Evolutionary conservation across 2,797 vertebrate genomes (phyloP).

Genomic region (Myotis planiceps): DNA sequence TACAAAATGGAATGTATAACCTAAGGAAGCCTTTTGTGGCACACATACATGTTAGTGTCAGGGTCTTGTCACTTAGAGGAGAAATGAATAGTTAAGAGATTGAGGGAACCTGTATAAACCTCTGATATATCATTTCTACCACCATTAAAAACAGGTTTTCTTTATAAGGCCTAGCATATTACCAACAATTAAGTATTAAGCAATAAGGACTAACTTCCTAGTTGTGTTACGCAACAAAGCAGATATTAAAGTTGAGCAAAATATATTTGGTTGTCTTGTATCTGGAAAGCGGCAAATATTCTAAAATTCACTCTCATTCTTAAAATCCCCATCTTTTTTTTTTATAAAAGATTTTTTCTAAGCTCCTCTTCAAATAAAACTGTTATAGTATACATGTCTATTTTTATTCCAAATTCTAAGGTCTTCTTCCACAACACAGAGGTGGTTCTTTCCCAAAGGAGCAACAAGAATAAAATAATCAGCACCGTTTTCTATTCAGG

Average conservation of each 20-base stretch:
- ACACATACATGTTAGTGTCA: constrained; percentile 4
- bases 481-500: constrained; percentile 28
- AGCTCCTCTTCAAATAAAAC: constrained; percentile 52
- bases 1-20: constrained; percentile 4
- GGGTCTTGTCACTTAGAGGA: neutral
- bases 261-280: neutral
- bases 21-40: neutral
- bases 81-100: neutral
- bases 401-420: constrained; percentile 58
- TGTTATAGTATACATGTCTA: neutral
- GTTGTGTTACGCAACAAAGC: constrained; percentile 15
- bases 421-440: constrained; percentile 3
- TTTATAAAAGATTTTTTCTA: constrained; percentile 1
- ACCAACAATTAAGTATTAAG: neutral
- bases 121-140: neutral
- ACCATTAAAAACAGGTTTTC: neutral
- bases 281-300: neutral
- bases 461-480: constrained; percentile 43
- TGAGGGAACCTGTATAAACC: neutral
- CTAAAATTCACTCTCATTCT: constrained; percentile 29
- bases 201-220: constrained; percentile 12
- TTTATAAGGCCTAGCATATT: neutral
- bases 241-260: constrained; percentile 4
- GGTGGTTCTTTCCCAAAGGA: neutral
- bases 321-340: neutral